These are phyloP conservation scores for Misgurnus mizolepis DNA, from an alignment of 2,113 vertebrate genomes.

Conservation along the genomic window DNA sequence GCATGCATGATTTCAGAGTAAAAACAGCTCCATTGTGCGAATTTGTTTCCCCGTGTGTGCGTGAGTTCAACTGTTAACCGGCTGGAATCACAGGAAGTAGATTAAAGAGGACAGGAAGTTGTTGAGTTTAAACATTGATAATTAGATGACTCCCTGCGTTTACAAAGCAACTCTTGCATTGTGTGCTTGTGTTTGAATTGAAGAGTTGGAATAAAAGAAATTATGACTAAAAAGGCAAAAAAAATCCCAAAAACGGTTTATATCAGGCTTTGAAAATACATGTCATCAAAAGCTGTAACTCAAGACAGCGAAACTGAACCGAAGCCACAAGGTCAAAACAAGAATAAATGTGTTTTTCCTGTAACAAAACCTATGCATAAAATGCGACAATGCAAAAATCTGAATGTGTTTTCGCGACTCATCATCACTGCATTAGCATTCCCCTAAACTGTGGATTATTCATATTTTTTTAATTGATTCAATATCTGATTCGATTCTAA, in stretches of 20 bases:
- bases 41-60: background rate
- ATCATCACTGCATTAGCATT: conserved; percentile 36
- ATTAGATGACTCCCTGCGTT: conserved; percentile 67
- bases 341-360: conserved; percentile 42
- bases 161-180: conserved; percentile 56
- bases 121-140: conserved; percentile 62
- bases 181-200: conserved; percentile 17
- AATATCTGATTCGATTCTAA: background rate
- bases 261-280: conserved; percentile 31
- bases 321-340: conserved; percentile 52
- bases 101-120: conserved; percentile 65
- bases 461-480: background rate
- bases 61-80: background rate
- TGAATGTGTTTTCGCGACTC: background rate
- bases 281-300: conserved; percentile 52
- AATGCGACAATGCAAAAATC: background rate
- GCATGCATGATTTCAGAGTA: background rate
- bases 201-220: background rate
- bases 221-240: too few species aligned
- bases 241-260: background rate
- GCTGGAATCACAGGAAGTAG: conserved; percentile 65
- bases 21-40: background rate
- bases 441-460: background rate
- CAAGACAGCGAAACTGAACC: conserved; percentile 40
- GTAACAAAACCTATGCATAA: background rate